A percentile compares a stretch with the other conserved stretches of the same genome.
These are phyloP conservation scores for Aspidiotus rigidus DNA, from an alignment of 2,888 invertebrate genomes.

Conservation along the genomic window DNA sequence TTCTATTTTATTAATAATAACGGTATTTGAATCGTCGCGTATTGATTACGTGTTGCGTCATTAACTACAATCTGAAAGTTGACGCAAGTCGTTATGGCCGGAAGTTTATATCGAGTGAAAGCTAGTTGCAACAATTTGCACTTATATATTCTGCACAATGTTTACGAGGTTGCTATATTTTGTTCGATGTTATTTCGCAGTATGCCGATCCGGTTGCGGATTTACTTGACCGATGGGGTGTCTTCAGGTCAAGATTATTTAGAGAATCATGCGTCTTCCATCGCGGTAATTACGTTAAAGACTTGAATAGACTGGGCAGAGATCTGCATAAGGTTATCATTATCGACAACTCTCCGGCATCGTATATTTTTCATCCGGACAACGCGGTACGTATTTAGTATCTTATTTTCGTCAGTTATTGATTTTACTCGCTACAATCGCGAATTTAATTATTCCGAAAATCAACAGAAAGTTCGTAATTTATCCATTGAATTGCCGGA, in stretches of 20 bases:
- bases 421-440: neutral
- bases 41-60: no score
- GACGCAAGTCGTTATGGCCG: no score
- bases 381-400: constrained; percentile 76
- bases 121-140: no score
- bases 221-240: constrained; percentile 93
- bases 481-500: constrained; percentile 1
- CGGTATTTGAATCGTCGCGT: no score
- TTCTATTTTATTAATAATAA: no score
- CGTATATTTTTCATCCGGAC: constrained; percentile 99
- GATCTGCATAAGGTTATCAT: constrained; percentile 94
- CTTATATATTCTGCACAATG: no score
- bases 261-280: constrained; percentile 99
- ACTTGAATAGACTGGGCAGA: constrained; percentile 92
- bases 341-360: constrained; percentile 98
- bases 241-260: constrained; percentile 91
- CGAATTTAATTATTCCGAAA: neutral
- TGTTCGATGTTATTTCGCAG: constrained; percentile 44
- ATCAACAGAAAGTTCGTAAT: neutral
- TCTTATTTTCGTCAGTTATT: neutral
- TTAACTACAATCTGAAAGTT: no score
- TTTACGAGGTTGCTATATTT: no score
- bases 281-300: constrained; percentile 99
- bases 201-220: constrained; percentile 99
- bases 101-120: no score